Evolutionary conservation across 2,888 invertebrate species (phyloP).

Genomic region (Caenorhabditis becei): DNA sequence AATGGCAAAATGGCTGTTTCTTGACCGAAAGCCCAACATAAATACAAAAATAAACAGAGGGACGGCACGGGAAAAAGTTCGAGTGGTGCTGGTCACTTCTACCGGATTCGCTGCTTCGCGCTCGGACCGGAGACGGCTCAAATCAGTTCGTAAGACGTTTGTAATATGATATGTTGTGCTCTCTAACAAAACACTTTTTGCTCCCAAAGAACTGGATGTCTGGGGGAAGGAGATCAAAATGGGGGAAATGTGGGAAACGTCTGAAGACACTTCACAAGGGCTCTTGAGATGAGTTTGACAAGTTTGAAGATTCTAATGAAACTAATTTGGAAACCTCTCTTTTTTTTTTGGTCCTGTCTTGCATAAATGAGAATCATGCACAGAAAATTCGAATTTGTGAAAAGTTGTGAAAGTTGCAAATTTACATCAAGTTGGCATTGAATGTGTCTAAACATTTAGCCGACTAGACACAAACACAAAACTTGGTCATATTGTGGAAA

Average conservation of each 20-base stretch:
- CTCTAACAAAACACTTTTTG: slow-evolving; percentile 23
- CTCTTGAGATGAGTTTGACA: too few relatives aligned
- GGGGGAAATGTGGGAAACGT: not conserved
- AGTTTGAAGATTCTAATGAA: too few relatives aligned
- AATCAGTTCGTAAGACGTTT: slow-evolving; percentile 31
- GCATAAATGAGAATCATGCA: too few relatives aligned
- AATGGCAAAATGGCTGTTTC: slow-evolving; percentile 2
- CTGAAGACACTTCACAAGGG: not conserved
- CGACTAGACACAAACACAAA: too few relatives aligned
- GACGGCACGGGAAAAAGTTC: slow-evolving; percentile 30
- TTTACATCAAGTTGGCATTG: too few relatives aligned
- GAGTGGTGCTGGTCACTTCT: slow-evolving; percentile 38
- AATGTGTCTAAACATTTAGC: too few relatives aligned
- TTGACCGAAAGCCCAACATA: slow-evolving; percentile 22
- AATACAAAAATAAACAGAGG: slow-evolving; percentile 54
- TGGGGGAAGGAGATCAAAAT: not conserved
- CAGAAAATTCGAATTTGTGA: too few relatives aligned
- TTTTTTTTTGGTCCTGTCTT: too few relatives aligned
- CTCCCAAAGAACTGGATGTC: not conserved
- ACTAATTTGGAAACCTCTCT: too few relatives aligned
- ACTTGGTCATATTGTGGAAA: slow-evolving; percentile 4
- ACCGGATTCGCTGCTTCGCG: slow-evolving; percentile 29
- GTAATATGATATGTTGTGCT: slow-evolving; percentile 31
- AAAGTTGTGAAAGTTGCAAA: too few relatives aligned
- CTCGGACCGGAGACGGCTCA: not conserved